Conservation (phyloP, 2,888 invertebrate genomes). For the Nemotelus pantherinus region DNA sequence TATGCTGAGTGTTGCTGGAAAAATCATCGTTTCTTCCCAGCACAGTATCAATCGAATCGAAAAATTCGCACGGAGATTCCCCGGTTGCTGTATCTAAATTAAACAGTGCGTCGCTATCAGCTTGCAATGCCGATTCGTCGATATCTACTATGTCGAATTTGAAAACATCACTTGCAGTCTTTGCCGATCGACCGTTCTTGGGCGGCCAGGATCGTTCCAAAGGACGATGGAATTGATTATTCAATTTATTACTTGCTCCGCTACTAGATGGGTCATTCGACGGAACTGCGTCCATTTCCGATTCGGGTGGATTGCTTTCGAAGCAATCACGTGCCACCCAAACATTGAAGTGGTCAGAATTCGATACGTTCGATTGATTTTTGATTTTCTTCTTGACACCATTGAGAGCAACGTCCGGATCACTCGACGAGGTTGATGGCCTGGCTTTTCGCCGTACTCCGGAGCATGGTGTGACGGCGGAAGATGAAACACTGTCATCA, state of each 20-base stretch:
- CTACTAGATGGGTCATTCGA: constrained; percentile 54
- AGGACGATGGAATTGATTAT: constrained; percentile 70
- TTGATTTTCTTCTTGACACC: constrained; percentile 76
- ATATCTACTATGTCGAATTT: constrained; percentile 86
- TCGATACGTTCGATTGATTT: constrained; percentile 61
- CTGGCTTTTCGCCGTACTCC: constrained; percentile 48
- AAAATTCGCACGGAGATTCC: constrained; percentile 32
- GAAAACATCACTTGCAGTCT: constrained; percentile 79
- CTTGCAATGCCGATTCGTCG: constrained; percentile 71
- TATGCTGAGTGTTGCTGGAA: constrained; percentile 66
- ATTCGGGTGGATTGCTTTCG: constrained; percentile 63
- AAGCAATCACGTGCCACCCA: constrained; percentile 64
- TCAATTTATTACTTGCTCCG: constrained; percentile 21
- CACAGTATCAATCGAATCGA: constrained; percentile 32
- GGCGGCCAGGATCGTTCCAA: constrained; percentile 80
- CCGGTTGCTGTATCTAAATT: constrained; percentile 13
- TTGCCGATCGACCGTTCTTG: constrained; percentile 71
- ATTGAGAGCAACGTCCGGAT: constrained; percentile 20
- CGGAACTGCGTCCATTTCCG: constrained; percentile 57
- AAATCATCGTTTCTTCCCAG: constrained; percentile 19
- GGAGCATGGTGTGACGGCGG: constrained; percentile 35
- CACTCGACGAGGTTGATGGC: constrained; percentile 8
- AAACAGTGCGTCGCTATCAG: constrained; percentile 53
- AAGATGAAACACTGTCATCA: constrained; percentile 26
- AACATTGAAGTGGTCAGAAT: constrained; percentile 58